Evolutionary conservation across 2,888 invertebrate genomes (phyloP).

Genomic region (Mesorhabditis spiculigera): DNA sequence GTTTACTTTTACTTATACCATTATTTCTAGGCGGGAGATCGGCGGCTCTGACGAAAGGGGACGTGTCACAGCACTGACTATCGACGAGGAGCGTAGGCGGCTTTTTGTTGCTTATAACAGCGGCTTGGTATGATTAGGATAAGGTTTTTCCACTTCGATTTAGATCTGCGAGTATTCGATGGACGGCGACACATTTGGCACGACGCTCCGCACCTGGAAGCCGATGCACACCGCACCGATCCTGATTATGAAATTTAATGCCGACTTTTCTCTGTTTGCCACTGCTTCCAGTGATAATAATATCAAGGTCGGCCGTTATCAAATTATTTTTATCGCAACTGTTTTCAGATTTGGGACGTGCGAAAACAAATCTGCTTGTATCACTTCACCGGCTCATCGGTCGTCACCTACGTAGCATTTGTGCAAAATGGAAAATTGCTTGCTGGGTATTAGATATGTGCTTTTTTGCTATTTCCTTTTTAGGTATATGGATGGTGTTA

Average conservation of each 20-base stretch:
- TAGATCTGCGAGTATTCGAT: constrained; percentile 28
- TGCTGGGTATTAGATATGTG: constrained; percentile 37
- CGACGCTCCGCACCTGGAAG: constrained; percentile 37
- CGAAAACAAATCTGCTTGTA: constrained; percentile 40
- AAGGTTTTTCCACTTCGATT: constrained; percentile 3
- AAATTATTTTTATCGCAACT: not conserved
- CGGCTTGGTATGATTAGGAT: constrained; percentile 17
- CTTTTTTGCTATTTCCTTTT: constrained; percentile 12
- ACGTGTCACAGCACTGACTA: constrained; percentile 38
- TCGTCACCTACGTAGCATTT: constrained; percentile 40
- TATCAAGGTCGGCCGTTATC: constrained; percentile 26
- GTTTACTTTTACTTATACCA: not conserved
- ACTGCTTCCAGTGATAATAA: constrained; percentile 40
- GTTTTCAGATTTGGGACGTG: constrained; percentile 40
- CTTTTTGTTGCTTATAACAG: constrained; percentile 48
- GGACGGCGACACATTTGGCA: constrained; percentile 14
- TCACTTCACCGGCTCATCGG: constrained; percentile 36
- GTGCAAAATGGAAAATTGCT: constrained; percentile 32
- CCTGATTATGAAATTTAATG: constrained; percentile 32
- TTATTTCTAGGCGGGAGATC: constrained; percentile 33
- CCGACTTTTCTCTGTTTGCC: constrained; percentile 25
- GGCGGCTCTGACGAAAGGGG: constrained; percentile 42
- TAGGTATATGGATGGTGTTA: constrained; percentile 5
- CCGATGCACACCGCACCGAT: constrained; percentile 46
- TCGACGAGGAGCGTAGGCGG: constrained; percentile 31